Base-by-base conservation (phyloP, 1,140 invertebrate species). In the Leptonema lineaticorne region DNA sequence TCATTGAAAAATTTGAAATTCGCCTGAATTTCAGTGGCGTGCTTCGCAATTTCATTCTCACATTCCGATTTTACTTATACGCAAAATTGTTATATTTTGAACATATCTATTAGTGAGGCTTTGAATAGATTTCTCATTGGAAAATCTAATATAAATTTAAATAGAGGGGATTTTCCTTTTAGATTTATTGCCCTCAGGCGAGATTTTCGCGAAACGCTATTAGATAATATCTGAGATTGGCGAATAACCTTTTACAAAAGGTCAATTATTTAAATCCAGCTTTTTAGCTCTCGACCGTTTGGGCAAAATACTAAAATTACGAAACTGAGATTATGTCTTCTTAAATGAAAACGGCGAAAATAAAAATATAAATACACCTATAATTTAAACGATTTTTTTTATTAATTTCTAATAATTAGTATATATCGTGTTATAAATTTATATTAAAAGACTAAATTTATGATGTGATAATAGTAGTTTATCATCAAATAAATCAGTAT, bases 121-220 rank as follows among this genome's bases (percentile, higher is more conserved):
- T n/a, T 41, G 27, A 24, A 53, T 53, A 53, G 50, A 18, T 14
- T 53, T 53, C 5, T 26, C 50, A 22, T 22, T 18, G 50, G 20
- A 53, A 53, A 53, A 53, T 26, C 50, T 53, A 53, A 53, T 53
- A 53, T 53, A 53, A 53, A 53, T 53, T 53, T 24, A 53, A 53
- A 53, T 53, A 53, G 18, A 22, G 50, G 50, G 50, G 50, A n/a
- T 45, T 53, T 53, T 22, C 22, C 50, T 20, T 24, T 24, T 20
- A 53, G 20, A 53, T 53, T 53, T 53, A 53, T 53, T 53, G 27
- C 22, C 22, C 50, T 53, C 50, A 24, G 20, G 24, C 8, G 22
- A 53, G 50, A 53, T 53, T 53, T 53, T 53, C 50, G 18, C 50
- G 22, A 53, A 53, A 24, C 22, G 50, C 20, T 11, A 22, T 53